A percentile compares a stretch with the other conserved stretches of the same genome.
Evolutionary conservation across 2,888 invertebrate genomes (phyloP).

Genomic region (Thereva unica): DNA sequence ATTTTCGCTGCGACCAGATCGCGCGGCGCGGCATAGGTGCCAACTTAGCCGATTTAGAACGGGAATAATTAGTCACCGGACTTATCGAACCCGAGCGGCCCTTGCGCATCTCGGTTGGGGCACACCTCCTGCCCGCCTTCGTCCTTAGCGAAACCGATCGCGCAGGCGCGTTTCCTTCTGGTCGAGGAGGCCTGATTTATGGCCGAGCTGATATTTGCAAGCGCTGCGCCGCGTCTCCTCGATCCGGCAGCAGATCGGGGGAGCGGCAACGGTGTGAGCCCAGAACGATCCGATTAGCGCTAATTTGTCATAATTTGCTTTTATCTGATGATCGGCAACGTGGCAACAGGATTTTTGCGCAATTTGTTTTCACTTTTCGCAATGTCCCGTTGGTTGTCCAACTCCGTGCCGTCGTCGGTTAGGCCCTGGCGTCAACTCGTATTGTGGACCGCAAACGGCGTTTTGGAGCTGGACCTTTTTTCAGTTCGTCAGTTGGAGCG

Average conservation of each 20-base stretch:
- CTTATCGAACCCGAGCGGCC: neutral
- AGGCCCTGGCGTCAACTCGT: no score
- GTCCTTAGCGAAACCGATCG: no score
- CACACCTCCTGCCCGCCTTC: neutral
- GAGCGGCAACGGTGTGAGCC: slow-evolving; percentile 34
- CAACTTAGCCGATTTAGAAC: neutral
- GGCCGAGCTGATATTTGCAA: slow-evolving; percentile 37
- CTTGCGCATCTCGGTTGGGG: slow-evolving; percentile 23
- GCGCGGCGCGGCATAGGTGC: slow-evolving; percentile 14
- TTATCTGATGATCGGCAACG: slow-evolving; percentile 29
- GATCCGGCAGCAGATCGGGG: neutral
- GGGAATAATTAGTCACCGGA: slow-evolving; percentile 26
- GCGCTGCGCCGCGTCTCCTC: neutral
- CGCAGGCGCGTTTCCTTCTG: no score
- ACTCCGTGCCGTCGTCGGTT: neutral
- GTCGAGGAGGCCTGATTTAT: slow-evolving; percentile 38
- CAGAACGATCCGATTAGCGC: slow-evolving; percentile 39
- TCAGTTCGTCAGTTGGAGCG: no score
- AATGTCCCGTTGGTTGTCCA: neutral
- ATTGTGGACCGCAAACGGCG: no score
- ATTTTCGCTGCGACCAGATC: slow-evolving; percentile 1
- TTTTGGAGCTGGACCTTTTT: no score
- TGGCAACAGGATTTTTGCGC: neutral
- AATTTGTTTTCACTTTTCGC: neutral
- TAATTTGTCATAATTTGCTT: slow-evolving; percentile 43